These are phyloP conservation scores for Petrocephalus zakoni DNA, from an alignment of 2,113 vertebrate genomes.

Conservation along the genomic window DNA sequence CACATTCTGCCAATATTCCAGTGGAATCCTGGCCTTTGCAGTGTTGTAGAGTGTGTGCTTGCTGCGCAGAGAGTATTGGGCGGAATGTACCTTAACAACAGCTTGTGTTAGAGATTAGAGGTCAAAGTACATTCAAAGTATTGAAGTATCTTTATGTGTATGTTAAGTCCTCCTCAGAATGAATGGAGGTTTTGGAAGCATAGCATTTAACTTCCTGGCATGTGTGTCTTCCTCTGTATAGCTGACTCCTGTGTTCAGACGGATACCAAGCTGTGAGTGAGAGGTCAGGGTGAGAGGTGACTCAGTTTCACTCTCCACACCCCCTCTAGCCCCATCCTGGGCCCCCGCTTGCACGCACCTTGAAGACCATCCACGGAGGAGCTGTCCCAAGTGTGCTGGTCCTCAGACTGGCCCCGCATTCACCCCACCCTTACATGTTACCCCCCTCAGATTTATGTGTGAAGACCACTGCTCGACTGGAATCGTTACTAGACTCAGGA, in stretches of 20 bases:
- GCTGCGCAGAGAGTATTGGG: not conserved
- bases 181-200: not conserved
- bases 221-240: slow-evolving; percentile 45
- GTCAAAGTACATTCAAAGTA: not conserved
- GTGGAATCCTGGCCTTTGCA: not conserved
- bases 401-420: not conserved
- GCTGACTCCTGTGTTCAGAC: slow-evolving; percentile 55
- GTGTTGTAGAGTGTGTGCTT: not conserved
- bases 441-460: not conserved
- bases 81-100: not conserved
- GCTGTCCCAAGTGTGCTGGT: not conserved
- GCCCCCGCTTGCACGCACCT: not conserved
- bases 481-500: not conserved
- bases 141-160: not conserved
- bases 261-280: slow-evolving; percentile 29
- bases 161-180: not conserved
- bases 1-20: not conserved
- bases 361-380: slow-evolving; percentile 14
- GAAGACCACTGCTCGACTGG: slow-evolving; percentile 3
- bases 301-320: slow-evolving; percentile 27
- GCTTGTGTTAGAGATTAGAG: not conserved
- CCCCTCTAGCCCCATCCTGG: not conserved
- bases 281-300: slow-evolving; percentile 34
- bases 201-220: slow-evolving; percentile 43
- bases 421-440: not conserved